Evolutionary conservation across 2,888 invertebrate species (phyloP).

Genomic region (Pseudanteris insignis): DNA sequence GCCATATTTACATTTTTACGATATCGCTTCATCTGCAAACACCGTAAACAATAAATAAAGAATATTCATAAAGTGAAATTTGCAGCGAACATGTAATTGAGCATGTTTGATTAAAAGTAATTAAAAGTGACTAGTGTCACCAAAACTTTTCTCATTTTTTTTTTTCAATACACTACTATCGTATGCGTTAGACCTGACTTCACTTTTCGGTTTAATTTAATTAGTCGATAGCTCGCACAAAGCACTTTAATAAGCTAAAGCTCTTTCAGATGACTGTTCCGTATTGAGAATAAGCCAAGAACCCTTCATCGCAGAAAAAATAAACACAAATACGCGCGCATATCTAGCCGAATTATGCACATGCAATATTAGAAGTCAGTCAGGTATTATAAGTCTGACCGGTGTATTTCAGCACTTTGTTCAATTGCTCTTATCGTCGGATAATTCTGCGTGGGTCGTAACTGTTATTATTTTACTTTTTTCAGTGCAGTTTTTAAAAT

Average conservation of each 20-base stretch:
- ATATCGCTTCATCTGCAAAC: no score
- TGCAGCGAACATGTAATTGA: no score
- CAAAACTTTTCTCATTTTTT: constrained; percentile 25
- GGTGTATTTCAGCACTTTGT: constrained; percentile 15
- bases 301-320: constrained; percentile 37
- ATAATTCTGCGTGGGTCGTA: no score
- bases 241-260: constrained; percentile 44
- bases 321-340: constrained; percentile 28
- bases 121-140: constrained; percentile 40
- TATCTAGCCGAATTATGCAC: constrained; percentile 16
- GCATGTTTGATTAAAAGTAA: constrained; percentile 31
- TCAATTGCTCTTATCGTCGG: no score
- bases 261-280: constrained; percentile 44
- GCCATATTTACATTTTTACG: no score
- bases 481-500: no score
- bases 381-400: constrained; percentile 30
- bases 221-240: constrained; percentile 39
- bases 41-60: no score
- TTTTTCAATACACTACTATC: constrained; percentile 35
- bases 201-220: constrained; percentile 42
- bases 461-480: no score
- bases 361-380: constrained; percentile 29
- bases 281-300: constrained; percentile 42
- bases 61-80: no score
- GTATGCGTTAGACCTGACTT: constrained; percentile 28